Evolutionary conservation across 1,140 invertebrate species (phyloP).

Genomic region (Periplaneta americana): DNA sequence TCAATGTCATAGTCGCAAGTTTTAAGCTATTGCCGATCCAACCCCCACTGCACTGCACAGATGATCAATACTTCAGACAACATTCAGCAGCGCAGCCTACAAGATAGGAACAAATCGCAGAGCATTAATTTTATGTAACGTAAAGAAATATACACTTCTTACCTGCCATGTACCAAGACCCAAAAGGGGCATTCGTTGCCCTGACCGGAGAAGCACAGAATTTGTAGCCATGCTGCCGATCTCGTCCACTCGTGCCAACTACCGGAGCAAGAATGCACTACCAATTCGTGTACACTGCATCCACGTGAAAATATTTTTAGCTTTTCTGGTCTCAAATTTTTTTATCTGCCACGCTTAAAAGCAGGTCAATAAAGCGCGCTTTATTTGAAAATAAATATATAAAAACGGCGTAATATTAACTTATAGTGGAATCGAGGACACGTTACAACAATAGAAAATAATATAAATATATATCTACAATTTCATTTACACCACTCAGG

Average conservation of each 20-base stretch:
- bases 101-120: neutral
- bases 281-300: neutral
- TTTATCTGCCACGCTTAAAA: neutral
- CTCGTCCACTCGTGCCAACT: neutral
- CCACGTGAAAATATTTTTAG: neutral
- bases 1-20: too few species aligned
- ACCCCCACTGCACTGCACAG: neutral
- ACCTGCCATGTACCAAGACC: constrained; percentile 2
- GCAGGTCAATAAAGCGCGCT: neutral
- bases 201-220: neutral
- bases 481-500: too few species aligned
- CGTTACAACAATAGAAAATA: too few species aligned
- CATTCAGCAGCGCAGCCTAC: neutral
- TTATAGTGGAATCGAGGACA: too few species aligned
- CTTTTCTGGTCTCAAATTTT: neutral
- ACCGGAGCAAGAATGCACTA: neutral
- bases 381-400: neutral
- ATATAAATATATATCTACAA: too few species aligned
- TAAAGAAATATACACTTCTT: neutral
- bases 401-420: too few species aligned
- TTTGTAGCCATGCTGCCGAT: neutral
- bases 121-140: neutral
- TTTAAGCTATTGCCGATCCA: too few species aligned
- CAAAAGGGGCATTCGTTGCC: neutral
- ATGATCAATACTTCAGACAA: neutral